Conservation (phyloP, 2,888 invertebrate genomes). For the Opisthograptis luteolata region DNA sequence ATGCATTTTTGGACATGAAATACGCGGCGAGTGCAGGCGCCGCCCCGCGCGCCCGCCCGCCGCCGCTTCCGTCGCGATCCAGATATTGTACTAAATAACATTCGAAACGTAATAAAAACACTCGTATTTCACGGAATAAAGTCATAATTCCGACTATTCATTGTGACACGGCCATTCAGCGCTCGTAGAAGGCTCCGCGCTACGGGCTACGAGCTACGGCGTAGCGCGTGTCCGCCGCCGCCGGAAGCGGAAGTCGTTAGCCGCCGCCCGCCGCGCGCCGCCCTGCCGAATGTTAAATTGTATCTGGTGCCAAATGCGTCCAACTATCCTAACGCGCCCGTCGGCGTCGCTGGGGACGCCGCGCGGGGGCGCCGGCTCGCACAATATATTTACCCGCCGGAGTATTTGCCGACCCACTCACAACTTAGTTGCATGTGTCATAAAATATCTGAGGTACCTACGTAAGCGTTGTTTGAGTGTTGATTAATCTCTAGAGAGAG, state of each 20-base stretch:
- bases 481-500: not conserved
- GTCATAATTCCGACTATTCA: constrained; percentile 47
- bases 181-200: constrained; percentile 29
- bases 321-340: constrained; percentile 2
- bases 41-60: constrained; percentile 12
- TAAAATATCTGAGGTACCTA: not conserved
- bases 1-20: constrained; percentile 11
- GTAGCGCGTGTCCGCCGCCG: constrained; percentile 47
- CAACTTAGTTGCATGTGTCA: constrained; percentile 5
- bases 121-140: constrained; percentile 53
- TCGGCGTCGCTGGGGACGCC: not conserved
- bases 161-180: constrained; percentile 42
- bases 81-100: constrained; percentile 41
- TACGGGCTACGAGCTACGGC: constrained; percentile 45
- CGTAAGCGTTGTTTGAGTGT: not conserved
- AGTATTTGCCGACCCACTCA: not conserved
- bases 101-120: constrained; percentile 51
- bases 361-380: not conserved
- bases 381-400: not conserved
- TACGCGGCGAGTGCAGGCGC: not conserved
- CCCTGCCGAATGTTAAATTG: constrained; percentile 44
- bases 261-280: constrained; percentile 44
- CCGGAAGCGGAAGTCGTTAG: constrained; percentile 75
- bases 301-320: constrained; percentile 42
- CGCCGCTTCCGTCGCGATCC: constrained; percentile 20